Conservation (phyloP, 2,113 vertebrate species). For the Gavialis gangeticus region DNA sequence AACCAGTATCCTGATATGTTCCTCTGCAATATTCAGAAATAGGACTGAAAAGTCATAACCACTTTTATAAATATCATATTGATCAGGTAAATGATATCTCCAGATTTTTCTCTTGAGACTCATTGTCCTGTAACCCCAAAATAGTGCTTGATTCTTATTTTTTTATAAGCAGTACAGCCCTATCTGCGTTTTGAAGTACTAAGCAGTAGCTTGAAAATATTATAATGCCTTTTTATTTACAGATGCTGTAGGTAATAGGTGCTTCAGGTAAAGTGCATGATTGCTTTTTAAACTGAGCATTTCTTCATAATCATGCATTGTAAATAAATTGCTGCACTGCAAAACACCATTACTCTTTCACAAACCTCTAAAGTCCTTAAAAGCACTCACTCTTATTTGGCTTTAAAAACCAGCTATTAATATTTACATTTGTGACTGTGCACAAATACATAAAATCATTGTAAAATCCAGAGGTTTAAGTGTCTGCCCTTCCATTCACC, state of each 20-base stretch:
- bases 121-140: not conserved
- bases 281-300: conserved; percentile 58
- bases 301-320: conserved; percentile 66
- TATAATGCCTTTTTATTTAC: conserved; percentile 49
- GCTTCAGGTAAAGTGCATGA: conserved; percentile 52
- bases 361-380: conserved; percentile 75
- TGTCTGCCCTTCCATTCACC: conserved; percentile 42
- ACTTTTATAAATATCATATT: not conserved
- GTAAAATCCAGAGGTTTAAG: conserved; percentile 76
- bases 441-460: conserved; percentile 77
- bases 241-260: conserved; percentile 44
- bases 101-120: not conserved
- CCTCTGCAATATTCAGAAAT: not conserved
- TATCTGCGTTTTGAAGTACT: conserved; percentile 38
- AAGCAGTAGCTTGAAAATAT: conserved; percentile 17
- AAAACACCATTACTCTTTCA: conserved; percentile 48
- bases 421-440: conserved; percentile 74
- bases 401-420: conserved; percentile 74
- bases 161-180: conserved; percentile 30
- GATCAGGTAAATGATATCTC: not conserved
- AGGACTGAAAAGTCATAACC: not conserved
- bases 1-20: not conserved
- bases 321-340: conserved; percentile 58
- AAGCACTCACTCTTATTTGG: conserved; percentile 78
- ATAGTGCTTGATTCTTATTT: conserved; percentile 24